These are phyloP conservation scores for Pseudocheirus occidentalis DNA, from an alignment of 2,797 vertebrate genomes.

Conservation along the genomic window DNA sequence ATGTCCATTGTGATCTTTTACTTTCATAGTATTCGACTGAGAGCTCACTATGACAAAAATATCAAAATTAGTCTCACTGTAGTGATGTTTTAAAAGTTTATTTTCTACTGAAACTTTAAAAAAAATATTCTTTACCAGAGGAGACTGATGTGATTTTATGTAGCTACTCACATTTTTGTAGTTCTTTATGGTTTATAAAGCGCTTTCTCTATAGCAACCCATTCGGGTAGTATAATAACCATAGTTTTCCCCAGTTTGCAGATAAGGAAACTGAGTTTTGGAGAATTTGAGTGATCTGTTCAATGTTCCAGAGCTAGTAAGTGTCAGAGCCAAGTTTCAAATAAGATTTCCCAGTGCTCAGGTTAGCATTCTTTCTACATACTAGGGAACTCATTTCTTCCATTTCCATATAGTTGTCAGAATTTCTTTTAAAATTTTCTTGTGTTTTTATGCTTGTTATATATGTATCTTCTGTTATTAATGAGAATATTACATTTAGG, in stretches of 20 bases:
- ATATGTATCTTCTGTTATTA: background rate
- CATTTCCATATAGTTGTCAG: background rate
- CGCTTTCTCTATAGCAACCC: background rate
- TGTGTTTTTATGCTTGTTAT: background rate
- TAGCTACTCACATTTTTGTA: background rate
- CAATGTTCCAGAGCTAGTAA: conserved; percentile 50
- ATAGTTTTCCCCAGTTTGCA: conserved; percentile 18
- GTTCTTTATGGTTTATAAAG: background rate
- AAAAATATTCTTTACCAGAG: background rate
- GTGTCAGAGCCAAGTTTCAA: conserved; percentile 38
- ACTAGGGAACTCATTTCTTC: background rate
- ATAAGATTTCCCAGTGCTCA: conserved; percentile 14
- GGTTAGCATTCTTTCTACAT: background rate
- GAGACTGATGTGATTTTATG: background rate
- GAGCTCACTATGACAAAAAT: background rate
- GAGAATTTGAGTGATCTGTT: conserved; percentile 54
- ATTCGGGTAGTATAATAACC: background rate
- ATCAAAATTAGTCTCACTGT: background rate
- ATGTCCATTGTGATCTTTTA: background rate
- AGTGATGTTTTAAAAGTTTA: background rate
- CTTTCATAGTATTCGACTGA: background rate
- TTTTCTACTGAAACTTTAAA: background rate
- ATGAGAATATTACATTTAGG: background rate
- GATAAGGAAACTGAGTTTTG: conserved; percentile 26
- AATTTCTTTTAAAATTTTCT: background rate